phyloP scores from a whole-genome alignment of 53 echinoderm and acorn worm species.

The Hippasteria phrygiana region DNA sequence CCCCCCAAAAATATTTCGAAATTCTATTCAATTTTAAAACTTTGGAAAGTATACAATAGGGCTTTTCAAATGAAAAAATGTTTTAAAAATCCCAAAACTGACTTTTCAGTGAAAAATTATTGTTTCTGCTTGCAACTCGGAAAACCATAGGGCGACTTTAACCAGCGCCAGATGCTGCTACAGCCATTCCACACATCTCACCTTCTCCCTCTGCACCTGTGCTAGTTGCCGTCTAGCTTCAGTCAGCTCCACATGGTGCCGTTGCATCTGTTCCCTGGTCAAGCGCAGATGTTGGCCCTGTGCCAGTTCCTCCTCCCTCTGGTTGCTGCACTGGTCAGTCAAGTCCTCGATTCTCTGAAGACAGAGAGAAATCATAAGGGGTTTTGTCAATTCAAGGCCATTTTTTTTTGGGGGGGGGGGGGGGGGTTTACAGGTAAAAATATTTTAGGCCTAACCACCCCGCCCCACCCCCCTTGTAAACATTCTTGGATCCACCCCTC shows the following conservation, averaged over 20 bases:
- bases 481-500: too few relatives aligned
- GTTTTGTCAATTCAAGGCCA: too few relatives aligned
- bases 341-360: constrained; percentile 72
- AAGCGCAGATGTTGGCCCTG: constrained; percentile 80
- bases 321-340: constrained; percentile 59
- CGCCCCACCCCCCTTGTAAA: too few relatives aligned
- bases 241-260: constrained; percentile 73
- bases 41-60: too few relatives aligned
- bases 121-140: not conserved
- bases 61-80: too few relatives aligned
- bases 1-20: too few relatives aligned
- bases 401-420: not conserved
- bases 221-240: constrained; percentile 76
- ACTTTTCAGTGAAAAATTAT: too few relatives aligned
- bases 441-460: too few relatives aligned
- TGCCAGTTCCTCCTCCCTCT: constrained; percentile 71
- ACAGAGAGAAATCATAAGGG: too few relatives aligned
- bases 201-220: constrained; percentile 77
- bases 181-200: not conserved
- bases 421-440: too few relatives aligned
- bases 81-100: too few relatives aligned
- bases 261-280: constrained; percentile 83
- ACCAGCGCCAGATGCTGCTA: not conserved
- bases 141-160: not conserved
- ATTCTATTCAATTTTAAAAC: not conserved